Percentiles rank a stretch among this genome's conserved stretches.
Evolutionary conservation across 2,797 vertebrate genomes (phyloP).

Genomic region (Chaetodon trifasciatus): DNA sequence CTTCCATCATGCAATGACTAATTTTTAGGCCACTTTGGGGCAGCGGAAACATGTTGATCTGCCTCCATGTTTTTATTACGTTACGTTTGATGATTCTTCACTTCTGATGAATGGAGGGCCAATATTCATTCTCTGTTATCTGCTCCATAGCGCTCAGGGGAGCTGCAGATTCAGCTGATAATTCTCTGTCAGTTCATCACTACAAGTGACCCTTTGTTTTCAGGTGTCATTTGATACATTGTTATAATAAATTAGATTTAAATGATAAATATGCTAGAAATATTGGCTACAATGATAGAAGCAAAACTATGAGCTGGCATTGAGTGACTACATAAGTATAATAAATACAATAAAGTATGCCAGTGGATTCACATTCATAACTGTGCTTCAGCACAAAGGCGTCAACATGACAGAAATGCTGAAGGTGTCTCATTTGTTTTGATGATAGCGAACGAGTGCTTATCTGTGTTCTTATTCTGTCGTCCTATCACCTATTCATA

Average conservation of each 20-base stretch:
- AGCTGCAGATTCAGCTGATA: neutral
- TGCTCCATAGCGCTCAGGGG: neutral
- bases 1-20: neutral
- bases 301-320: neutral
- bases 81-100: neutral
- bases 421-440: too few species aligned
- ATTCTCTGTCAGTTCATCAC: too few species aligned
- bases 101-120: neutral
- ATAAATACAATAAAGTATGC: too few species aligned
- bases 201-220: too few species aligned
- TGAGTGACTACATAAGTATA: neutral
- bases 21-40: neutral
- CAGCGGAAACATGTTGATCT: neutral
- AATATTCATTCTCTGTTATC: neutral
- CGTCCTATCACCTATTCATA: neutral
- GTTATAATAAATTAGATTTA: too few species aligned
- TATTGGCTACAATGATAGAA: neutral
- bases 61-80: neutral
- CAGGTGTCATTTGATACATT: too few species aligned
- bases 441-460: neutral
- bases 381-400: too few species aligned
- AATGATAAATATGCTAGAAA: too few species aligned
- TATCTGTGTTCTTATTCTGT: neutral
- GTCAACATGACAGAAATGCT: too few species aligned
- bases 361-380: too few species aligned